Conservation (phyloP, 2,797 vertebrate genomes). For the Tenualosa ilisha region DNA sequence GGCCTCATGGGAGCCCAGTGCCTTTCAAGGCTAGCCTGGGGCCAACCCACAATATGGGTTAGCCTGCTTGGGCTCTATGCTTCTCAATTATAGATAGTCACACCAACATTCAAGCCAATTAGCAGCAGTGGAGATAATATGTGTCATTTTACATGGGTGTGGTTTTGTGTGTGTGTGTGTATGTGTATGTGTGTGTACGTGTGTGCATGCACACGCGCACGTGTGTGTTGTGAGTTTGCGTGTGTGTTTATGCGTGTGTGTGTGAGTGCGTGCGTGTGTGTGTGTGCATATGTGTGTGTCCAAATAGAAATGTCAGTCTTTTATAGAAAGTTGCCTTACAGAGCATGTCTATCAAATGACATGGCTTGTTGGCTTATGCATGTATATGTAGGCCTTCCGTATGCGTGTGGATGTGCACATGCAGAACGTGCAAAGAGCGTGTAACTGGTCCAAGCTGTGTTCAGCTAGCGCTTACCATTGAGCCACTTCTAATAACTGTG, state of each 20-base stretch:
- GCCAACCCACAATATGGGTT: conserved; percentile 21
- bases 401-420: conserved; percentile 17
- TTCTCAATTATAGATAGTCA: conserved; percentile 19
- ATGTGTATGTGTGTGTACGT: no score
- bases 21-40: conserved; percentile 6
- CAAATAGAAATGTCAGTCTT: conserved; percentile 24
- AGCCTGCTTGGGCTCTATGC: neutral
- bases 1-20: neutral
- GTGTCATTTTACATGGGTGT: conserved; percentile 21
- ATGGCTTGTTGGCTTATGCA: neutral
- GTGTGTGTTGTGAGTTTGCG: neutral
- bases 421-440: neutral
- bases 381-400: neutral
- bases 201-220: no score
- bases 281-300: neutral
- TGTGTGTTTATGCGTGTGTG: no score
- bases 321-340: conserved; percentile 47
- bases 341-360: neutral
- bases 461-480: neutral
- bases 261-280: no score
- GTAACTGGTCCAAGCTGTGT: neutral
- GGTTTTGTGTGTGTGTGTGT: conserved; percentile 18
- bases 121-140: neutral
- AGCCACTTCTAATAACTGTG: no score
- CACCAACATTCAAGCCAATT: conserved; percentile 3